phyloP scores from a whole-genome alignment of 1,140 invertebrate species.

The Anthonomus grandis region DNA sequence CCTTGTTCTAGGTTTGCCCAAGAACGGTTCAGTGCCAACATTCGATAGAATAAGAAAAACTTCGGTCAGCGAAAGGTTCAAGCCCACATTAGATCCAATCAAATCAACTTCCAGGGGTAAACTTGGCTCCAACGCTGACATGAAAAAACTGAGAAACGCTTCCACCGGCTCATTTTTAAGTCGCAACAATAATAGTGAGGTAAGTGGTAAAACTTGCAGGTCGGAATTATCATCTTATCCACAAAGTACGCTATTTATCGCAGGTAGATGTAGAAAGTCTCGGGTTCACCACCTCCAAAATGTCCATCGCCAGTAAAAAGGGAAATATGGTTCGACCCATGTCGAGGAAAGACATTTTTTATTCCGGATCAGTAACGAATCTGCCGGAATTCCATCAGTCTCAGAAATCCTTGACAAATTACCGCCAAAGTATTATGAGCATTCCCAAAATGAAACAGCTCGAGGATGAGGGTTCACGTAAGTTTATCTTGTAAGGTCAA shows the following conservation, averaged over 20 bases:
- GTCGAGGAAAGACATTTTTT: constrained; percentile 97
- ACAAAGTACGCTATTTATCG: constrained; percentile 18
- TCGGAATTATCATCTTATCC: too few relatives aligned
- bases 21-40: constrained; percentile 84
- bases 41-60: constrained; percentile 80
- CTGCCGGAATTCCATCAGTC: constrained; percentile 90
- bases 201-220: constrained; percentile 24
- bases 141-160: constrained; percentile 53
- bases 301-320: constrained; percentile 57
- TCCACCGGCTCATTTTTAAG: constrained; percentile 59
- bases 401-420: constrained; percentile 86
- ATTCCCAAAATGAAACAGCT: constrained; percentile 42
- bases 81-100: constrained; percentile 74
- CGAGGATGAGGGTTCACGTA: constrained; percentile 63
- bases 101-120: constrained; percentile 64
- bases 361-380: constrained; percentile 90
- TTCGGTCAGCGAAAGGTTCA: constrained; percentile 71
- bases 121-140: constrained; percentile 53
- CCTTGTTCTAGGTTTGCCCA: constrained; percentile 59
- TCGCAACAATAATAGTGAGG: constrained; percentile 60
- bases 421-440: constrained; percentile 64
- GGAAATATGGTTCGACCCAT: constrained; percentile 81
- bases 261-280: constrained; percentile 44
- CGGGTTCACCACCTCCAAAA: constrained; percentile 48
- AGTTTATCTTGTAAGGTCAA: too few relatives aligned